Conservation (phyloP, 2,888 invertebrate genomes). For the Augiades crinisus region DNA sequence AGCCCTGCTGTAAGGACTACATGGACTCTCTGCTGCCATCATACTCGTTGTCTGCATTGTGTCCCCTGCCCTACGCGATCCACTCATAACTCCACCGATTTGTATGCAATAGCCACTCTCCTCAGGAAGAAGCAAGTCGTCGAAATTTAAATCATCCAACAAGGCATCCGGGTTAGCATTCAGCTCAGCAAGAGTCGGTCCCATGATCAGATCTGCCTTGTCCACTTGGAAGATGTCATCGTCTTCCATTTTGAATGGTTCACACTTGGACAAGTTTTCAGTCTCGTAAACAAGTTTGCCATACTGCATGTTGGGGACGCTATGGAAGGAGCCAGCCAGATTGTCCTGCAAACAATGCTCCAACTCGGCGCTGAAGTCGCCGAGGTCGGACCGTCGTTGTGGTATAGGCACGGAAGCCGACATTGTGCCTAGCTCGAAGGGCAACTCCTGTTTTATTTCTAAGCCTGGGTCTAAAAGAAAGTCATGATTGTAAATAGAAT, state of each 20-base stretch:
- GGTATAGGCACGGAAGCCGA: constrained; percentile 86
- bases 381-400: constrained; percentile 67
- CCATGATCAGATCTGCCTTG: constrained; percentile 91
- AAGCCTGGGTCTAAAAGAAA: constrained; percentile 83
- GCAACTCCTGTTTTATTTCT: constrained; percentile 83
- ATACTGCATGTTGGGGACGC: constrained; percentile 62
- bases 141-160: constrained; percentile 92
- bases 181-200: constrained; percentile 91
- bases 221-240: constrained; percentile 95
- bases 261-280: constrained; percentile 72
- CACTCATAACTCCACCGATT: constrained; percentile 73
- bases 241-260: constrained; percentile 90
- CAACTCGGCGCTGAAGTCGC: constrained; percentile 80
- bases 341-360: constrained; percentile 80
- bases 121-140: constrained; percentile 89
- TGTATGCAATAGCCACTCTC: constrained; percentile 82
- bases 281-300: constrained; percentile 65
- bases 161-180: constrained; percentile 93
- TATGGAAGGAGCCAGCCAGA: constrained; percentile 61
- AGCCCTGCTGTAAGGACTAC: constrained; percentile 74
- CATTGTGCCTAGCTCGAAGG: constrained; percentile 67
- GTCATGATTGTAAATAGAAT: constrained; percentile 83
- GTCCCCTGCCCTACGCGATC: constrained; percentile 49
- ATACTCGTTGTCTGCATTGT: constrained; percentile 47
- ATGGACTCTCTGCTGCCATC: constrained; percentile 65